Evolutionary conservation across 2,797 vertebrate genomes (phyloP), one percentile per base, ranked within the genome.

Genomic region (Anableps anableps): DNA sequence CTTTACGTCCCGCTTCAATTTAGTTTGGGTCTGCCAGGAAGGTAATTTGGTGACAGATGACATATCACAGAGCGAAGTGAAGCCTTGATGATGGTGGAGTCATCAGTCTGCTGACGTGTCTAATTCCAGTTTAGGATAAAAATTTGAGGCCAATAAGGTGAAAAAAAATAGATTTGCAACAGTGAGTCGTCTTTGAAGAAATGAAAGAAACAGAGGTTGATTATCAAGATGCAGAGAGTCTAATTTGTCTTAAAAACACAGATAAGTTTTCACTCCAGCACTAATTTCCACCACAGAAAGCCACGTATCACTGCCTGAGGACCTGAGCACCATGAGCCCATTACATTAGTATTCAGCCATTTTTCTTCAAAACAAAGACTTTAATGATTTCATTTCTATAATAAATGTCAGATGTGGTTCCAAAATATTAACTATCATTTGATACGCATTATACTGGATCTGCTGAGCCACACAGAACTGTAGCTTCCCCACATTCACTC

Each of bases 31-130:
- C 82, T 43, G 75, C 62, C 76, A 80, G 80, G 74, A 87, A 89
- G 80, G 81, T 89, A 81, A 85, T 83, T 88, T 89, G 83, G 91
- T 91, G 93, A 90, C 86, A 89, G 86, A 86, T 92, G 93, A 95
- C 85, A 91, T 77, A 86, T 88, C 83, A 83, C 93, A 95, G 91
- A 77, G 80, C 38, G 9, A 72, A 79, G 36, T 23, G 68, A 19
- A 60, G 74, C 87, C 81, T 87, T 89, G 79, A 91, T 86, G 79
- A 85, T 53, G 31, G 53, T 53, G 72, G 75, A 82, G 79, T 82
- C 73, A 55, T 78, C 74, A 77, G 50, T 90, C 82, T 84, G 74
- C 43, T 75, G 64, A 81, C 55, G 58, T 3, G 55, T 82, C 76
- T 70, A 68, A 80, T 80, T 85, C 80, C 62, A 80, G 60, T 13